Percentiles rank a stretch among this genome's conserved stretches.
These are phyloP conservation scores for Neotoxoptera formosana DNA, from an alignment of 1,140 invertebrate genomes.

Conservation along the genomic window DNA sequence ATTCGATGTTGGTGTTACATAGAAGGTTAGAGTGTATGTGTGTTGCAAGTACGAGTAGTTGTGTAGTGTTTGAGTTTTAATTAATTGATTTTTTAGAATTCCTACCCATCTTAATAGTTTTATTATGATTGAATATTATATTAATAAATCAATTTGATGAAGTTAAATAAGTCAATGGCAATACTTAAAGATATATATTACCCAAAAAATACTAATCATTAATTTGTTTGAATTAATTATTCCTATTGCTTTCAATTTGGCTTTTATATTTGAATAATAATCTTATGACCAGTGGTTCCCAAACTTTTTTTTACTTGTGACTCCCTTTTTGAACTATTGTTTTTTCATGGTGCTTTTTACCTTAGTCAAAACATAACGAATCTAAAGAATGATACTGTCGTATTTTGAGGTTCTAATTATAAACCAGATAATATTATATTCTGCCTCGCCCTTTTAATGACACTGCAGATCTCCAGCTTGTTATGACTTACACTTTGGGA, in stretches of 20 bases:
- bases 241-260: not conserved
- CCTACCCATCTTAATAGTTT: not conserved
- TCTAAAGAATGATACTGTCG: not conserved
- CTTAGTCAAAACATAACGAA: not conserved
- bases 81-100: not conserved
- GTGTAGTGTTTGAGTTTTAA: constrained; percentile 11
- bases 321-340: not conserved
- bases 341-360: not conserved
- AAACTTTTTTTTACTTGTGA: not conserved
- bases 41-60: not conserved
- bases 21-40: constrained; percentile 29
- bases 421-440: not conserved
- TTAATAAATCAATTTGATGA: not conserved
- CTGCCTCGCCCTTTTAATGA: not conserved
- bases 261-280: not conserved
- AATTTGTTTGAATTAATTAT: constrained; percentile 1
- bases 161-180: not conserved
- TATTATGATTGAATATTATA: not conserved
- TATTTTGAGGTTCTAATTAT: not conserved
- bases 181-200: not conserved
- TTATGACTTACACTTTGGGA: not conserved
- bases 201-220: not conserved
- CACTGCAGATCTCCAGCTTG: not conserved
- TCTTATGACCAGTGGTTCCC: not conserved
- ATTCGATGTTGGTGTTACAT: constrained; percentile 2